Base-by-base conservation (phyloP, 2,113 vertebrate species). In the cattle (Bos taurus) region DNA sequence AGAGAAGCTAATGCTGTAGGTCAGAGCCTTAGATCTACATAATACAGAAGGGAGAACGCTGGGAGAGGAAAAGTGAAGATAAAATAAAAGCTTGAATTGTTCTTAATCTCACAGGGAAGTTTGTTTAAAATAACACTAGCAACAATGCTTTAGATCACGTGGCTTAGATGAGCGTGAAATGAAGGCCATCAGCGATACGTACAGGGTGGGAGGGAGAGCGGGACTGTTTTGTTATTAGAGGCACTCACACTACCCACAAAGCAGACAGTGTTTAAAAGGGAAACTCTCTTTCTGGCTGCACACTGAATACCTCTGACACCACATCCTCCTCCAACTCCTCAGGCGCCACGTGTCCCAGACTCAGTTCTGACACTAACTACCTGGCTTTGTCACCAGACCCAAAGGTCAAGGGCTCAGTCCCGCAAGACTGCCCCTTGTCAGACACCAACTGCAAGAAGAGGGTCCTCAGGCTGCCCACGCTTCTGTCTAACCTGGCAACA, bases 101-200 rank as follows among this genome's bases (percentile, higher is more conserved):
- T 81, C 57, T 50, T 46, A 83, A 23, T 36, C 23, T 74, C 71
- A 86, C 23, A 23, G 11, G 78, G 28, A 50, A 19, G 46, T 40
- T 36, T 36, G 3, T 25, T 50, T 23, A 60, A 52, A 62, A 40
- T 62, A 33, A 25, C 48, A 43, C 6, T 10, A 40, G 82, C 33
- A 78, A 6, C 16, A n/a, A 30, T 7, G 6, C 88, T 46, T 46
- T 54, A 30, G 40, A 28, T 11, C 2, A 3, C 5, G 26, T 10
- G 15, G 46, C 26, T 48, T 17, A 46, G 10, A 7, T 19, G 12
- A 2, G 17, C 1, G n/a, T 5, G n/a, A 19, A 2, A 0, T 5
- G n/a, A 0, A 10, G 0, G n/a, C 64, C 14, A 2, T 50, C 50
- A 28, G 19, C 11, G 77, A 10, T 30, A 6, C 2, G 9, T 28